Evolutionary conservation across 2,888 invertebrate species (phyloP), one percentile per base, ranked within the genome.

Genomic region (Lepidonotus clava): DNA sequence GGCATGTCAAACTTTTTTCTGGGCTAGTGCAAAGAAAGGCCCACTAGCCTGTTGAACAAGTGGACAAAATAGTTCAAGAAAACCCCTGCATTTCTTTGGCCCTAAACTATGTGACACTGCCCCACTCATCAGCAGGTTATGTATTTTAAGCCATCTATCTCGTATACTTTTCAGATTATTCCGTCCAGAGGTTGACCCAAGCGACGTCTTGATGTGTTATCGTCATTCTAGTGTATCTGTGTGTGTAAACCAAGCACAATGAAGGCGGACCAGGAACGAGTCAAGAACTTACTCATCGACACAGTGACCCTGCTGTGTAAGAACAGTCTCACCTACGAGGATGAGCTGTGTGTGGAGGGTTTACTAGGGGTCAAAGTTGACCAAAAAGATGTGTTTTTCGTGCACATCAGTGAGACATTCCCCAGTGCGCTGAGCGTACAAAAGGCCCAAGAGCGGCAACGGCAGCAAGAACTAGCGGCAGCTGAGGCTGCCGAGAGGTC

Each of bases 191-290:
- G 38, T 34, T 21, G 38, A n/a, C 28, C n/a, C 14, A 67, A 34
- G 28, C 32, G 14, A 11, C 76, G 71, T 11, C 38, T 34, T 76
- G 40, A 28, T 28, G 28, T 40, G 38, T 36, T 36, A 76, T 2
- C 24, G 36, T 76, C 36, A 61, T n/a, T 61, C 11, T 61, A 61
- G 61, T 61, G 61, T 61, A 61, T 28, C 61, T 61, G 4, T 1
- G n/a, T n/a, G n/a, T n/a, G n/a, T n/a, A 61, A 61, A 61, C 61
- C 8, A 36, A 21, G 14, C 84, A 88, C 6, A 34, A 88, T 88
- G 88, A 88, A 87, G 71, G 87, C 88, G 1, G 88, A 88, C 77
- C 88, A 88, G 71, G 88, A 88, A 71, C 61, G 88, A 38, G 88
- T 88, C 14, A 84, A 80, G 11, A 88, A 88, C 36, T 76, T 88